A percentile compares a stretch with the other conserved stretches of the same genome.
Conservation (phyloP, 2,113 vertebrate genomes). For the Hippocampus barbouri region DNA sequence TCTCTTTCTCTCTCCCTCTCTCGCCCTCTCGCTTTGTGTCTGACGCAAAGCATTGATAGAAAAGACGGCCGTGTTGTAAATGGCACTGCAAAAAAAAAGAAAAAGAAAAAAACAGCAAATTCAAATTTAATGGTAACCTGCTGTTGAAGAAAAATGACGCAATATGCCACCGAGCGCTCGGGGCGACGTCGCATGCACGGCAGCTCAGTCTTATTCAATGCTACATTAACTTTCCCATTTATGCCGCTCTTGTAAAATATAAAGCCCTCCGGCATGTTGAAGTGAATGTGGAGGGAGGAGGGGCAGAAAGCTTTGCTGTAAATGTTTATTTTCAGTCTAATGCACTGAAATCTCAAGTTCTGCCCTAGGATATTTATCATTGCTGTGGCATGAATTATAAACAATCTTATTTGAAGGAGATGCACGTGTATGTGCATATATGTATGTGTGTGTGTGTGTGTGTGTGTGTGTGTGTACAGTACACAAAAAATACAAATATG, state of each 20-base stretch:
- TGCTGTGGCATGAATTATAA: constrained; percentile 30
- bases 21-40: neutral
- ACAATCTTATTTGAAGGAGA: constrained; percentile 5
- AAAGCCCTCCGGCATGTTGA: constrained; percentile 73
- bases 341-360: constrained; percentile 52
- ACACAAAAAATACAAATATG: no score
- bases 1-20: constrained; percentile 23
- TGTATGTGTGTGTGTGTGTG: no score
- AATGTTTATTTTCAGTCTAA: constrained; percentile 61
- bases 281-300: constrained; percentile 42
- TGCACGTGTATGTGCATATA: no score
- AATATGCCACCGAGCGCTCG: constrained; percentile 74
- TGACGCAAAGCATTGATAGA: constrained; percentile 69
- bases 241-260: constrained; percentile 80
- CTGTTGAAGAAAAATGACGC: constrained; percentile 77
- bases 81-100: constrained; percentile 55
- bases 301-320: constrained; percentile 28
- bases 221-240: constrained; percentile 94
- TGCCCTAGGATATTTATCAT: constrained; percentile 59
- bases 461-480: no score
- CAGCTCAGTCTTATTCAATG: constrained; percentile 83
- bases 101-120: constrained; percentile 70
- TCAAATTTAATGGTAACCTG: constrained; percentile 78
- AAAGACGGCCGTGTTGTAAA: constrained; percentile 73
- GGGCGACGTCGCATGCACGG: constrained; percentile 75